Base-by-base conservation (phyloP, 2,888 invertebrate species). In the Pyrocoelia pectoralis region DNA sequence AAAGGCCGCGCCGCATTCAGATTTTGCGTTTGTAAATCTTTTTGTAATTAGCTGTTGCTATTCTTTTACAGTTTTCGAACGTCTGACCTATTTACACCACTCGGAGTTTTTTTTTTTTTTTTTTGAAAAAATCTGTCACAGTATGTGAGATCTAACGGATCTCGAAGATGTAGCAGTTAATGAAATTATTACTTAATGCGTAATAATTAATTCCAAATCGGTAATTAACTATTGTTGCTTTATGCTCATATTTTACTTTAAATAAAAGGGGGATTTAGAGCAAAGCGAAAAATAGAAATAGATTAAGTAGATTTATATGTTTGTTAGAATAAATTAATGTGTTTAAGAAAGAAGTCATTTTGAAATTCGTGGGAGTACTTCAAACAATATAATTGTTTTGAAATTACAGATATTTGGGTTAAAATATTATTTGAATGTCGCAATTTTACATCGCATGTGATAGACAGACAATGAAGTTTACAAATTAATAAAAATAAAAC, bases 201-300 rank as follows among this genome's bases (percentile, higher is more conserved):
- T 33, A n/a, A 33, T 33, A 24, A 24, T 24, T 24, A 24, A 24
- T 24, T 24, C 24, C 24, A 24, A 24, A 24, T 24, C 24, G 67
- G 64, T 72, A 70, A 72, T 71, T 72, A 68, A 60, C 55, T 68
- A 71, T 71, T 71, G 72, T 71, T 68, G 59, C 62, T 69, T 66
- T 59, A 52, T 53, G 63, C 63, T 70, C 28, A 40, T 54, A 53
- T 60, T 52, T 60, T 48, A 15, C 24, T n/a, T 29, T 40, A 63
- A 63, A 63, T 63, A 64, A 56, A 59, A 59, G 48, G 50, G 62
- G 62, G 70, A 70, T 73, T 73, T 66, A 72, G 73, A 73, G 73
- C 73, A 70, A 61, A 68, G 68, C 69, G 67, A 70, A 67, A 67
- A 66, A 65, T 62, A 68, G 61, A 64, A 61, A 59, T 66, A 64